Evolutionary conservation across 2,888 invertebrate species (phyloP).

Genomic region (Antheraea yamamai): DNA sequence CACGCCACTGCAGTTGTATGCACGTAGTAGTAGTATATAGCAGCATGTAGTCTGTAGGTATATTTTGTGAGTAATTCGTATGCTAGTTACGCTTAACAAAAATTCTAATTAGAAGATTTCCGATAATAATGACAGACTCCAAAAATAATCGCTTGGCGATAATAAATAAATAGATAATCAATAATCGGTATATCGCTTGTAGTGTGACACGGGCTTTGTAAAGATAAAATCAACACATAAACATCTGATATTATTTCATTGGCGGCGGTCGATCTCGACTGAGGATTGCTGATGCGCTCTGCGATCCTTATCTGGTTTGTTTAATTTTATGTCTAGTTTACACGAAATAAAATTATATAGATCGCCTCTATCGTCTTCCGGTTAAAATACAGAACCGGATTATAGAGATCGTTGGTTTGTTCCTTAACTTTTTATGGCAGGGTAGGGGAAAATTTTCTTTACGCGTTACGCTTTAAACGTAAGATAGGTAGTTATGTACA

Average conservation of each 20-base stretch:
- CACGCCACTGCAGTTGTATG: too few relatives aligned
- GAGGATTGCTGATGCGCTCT: constrained; percentile 51
- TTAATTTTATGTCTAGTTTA: constrained; percentile 58
- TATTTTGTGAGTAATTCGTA: too few relatives aligned
- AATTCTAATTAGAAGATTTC: too few relatives aligned
- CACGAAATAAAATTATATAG: constrained; percentile 42
- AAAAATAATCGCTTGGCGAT: not conserved
- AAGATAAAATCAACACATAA: constrained; percentile 65
- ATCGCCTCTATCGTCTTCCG: constrained; percentile 4
- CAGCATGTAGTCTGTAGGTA: too few relatives aligned
- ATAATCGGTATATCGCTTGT: not conserved
- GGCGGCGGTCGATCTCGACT: constrained; percentile 48
- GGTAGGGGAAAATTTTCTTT: too few relatives aligned
- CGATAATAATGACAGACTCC: too few relatives aligned
- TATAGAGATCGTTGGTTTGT: not conserved
- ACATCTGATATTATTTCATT: constrained; percentile 67
- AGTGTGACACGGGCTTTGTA: constrained; percentile 14
- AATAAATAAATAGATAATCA: not conserved
- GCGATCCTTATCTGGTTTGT: constrained; percentile 59
- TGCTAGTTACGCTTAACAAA: too few relatives aligned
- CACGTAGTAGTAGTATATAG: too few relatives aligned
- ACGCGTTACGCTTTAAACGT: too few relatives aligned
- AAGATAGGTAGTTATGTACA: too few relatives aligned
- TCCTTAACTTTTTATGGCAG: not conserved
- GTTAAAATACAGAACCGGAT: not conserved